Base-by-base conservation (phyloP, 2,888 invertebrate genomes). In the Plebejus argus region DNA sequence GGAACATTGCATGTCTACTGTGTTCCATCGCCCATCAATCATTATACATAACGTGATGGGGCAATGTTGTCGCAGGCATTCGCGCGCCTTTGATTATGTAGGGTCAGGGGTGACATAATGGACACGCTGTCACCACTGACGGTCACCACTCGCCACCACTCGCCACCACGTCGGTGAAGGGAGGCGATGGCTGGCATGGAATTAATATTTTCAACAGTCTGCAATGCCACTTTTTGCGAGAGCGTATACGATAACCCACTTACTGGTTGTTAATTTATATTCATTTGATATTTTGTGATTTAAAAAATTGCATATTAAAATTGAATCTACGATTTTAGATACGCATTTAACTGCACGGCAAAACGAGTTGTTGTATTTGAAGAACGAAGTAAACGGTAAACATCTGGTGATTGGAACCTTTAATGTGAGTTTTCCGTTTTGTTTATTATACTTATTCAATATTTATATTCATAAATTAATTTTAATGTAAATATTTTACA, bases 221-320 rank as follows among this genome's bases (percentile, higher is more conserved):
- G 94, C 84, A 94, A 94, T 81, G 89, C 89, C 1, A 90, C 90
- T 2, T 87, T 89, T 81, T 94, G 94, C 83, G 88, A 90, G 76
- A 81, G 85, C 18, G 81, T 87, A 23, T 88, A 88, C 82, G 90
- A 91, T 81, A 90, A 89, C 76, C 84, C 89, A 10, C 7, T 83
- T 4, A 56, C 82, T 81, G 89, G 90, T 90, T 81, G 77, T 35
- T 53, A 53, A 15, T 53, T 53, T 18, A 53, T 53, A 53, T 53
- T 18, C 18, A 53, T 18, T 53, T 53, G 15, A 6, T 53, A 18
- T 53, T 66, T 7, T 23, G 61, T 66, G 28, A 12, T 23, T 8
- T 23, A 28, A 28, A 28, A 28, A 28, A 28, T 10, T 28, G 10
- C 45, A 45, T 45, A n/a, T n/a, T n/a, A 12, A 45, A 15, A 12